Evolutionary conservation across 2,888 invertebrate species (phyloP).

Genomic region (Phaedon cochleariae): DNA sequence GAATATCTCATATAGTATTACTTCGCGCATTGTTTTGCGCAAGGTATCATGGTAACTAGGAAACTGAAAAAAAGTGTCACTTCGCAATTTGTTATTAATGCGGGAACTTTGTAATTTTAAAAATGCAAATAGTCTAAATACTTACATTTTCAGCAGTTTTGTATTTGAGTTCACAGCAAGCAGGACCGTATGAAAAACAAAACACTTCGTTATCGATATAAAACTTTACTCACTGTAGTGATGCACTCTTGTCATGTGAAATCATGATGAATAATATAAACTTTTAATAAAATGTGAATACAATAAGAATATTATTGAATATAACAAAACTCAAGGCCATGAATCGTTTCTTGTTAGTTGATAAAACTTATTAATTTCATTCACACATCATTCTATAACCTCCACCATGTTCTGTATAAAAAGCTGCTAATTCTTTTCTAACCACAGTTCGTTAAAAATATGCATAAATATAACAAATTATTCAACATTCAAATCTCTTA

Average conservation of each 20-base stretch:
- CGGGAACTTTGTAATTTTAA: no score
- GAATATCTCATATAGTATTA: no score
- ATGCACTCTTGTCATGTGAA: slow-evolving; percentile 56
- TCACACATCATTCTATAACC: slow-evolving; percentile 49
- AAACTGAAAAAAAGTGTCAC: no score
- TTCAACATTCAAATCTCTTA: slow-evolving; percentile 28
- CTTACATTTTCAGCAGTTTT: no score
- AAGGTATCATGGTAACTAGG: no score
- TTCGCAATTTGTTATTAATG: no score
- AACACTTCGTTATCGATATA: slow-evolving; percentile 22
- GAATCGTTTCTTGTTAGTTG: slow-evolving; percentile 41
- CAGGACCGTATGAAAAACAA: background rate
- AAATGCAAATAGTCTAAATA: no score
- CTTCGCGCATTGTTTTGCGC: no score
- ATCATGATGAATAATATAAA: slow-evolving; percentile 56
- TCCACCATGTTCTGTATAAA: slow-evolving; percentile 53
- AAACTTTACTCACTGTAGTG: slow-evolving; percentile 54
- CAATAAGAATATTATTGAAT: slow-evolving; percentile 60
- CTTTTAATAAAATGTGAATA: slow-evolving; percentile 57
- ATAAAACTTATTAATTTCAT: slow-evolving; percentile 39
- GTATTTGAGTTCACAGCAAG: background rate
- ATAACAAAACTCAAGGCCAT: slow-evolving; percentile 58
- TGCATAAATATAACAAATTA: slow-evolving; percentile 27
- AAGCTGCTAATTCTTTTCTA: slow-evolving; percentile 46
- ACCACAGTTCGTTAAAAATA: slow-evolving; percentile 37